Evolutionary conservation across 2,888 invertebrate genomes (phyloP).

Genomic region (Hymenopus coronatus): DNA sequence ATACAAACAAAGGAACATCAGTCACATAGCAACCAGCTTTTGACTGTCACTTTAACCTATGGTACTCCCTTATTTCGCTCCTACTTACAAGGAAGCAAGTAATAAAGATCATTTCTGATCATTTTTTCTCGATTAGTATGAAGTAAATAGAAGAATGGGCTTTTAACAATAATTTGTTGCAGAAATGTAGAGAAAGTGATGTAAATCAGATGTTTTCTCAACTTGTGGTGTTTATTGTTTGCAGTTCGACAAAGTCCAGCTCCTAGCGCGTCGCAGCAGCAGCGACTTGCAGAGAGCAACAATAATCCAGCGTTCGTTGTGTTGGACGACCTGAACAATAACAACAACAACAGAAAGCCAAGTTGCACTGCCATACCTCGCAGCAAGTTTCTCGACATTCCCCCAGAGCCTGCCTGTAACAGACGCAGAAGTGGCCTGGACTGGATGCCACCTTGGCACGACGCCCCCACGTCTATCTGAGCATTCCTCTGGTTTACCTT

Average conservation of each 20-base stretch:
- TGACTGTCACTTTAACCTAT: too few species aligned
- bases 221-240: not conserved
- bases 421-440: conserved; percentile 35
- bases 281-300: not conserved
- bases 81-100: too few species aligned
- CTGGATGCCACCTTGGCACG: conserved; percentile 53
- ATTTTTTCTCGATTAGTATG: too few species aligned
- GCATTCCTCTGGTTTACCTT: not conserved
- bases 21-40: too few species aligned
- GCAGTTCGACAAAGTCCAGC: not conserved
- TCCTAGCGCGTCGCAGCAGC: not conserved
- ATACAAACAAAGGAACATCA: too few species aligned
- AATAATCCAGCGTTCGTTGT: conserved; percentile 22
- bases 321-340: conserved; percentile 32
- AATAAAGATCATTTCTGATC: too few species aligned
- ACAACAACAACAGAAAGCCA: conserved; percentile 34
- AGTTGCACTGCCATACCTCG: conserved; percentile 21
- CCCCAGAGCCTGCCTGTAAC: conserved; percentile 48
- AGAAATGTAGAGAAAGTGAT: too few species aligned
- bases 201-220: too few species aligned
- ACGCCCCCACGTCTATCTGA: conserved; percentile 33
- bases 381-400: conserved; percentile 38
- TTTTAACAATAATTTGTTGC: too few species aligned
- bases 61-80: too few species aligned
- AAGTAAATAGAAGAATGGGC: too few species aligned